Conservation (phyloP, 2,797 vertebrate genomes). For the Atherinosoma microstoma region DNA sequence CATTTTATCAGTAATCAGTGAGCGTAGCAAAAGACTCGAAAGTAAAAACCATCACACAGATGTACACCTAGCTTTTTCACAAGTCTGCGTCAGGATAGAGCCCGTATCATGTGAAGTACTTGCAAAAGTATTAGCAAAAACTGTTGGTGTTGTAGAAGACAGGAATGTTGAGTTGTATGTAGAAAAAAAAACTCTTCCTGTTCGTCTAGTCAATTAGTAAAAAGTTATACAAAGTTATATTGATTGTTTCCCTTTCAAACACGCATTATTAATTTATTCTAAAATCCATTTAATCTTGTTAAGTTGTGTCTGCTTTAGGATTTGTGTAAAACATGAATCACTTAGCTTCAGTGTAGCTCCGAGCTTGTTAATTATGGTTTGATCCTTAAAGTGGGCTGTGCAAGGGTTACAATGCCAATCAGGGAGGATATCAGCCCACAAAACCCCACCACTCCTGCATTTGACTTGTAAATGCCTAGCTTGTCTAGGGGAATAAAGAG, state of each 20-base stretch:
- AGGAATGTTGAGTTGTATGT: slow-evolving; percentile 11
- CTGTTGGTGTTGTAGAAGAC: slow-evolving; percentile 14
- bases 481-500: slow-evolving; percentile 90
- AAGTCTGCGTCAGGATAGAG: slow-evolving; percentile 5
- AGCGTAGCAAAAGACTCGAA: neutral
- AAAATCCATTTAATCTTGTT: neutral
- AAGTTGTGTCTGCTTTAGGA: slow-evolving; percentile 15
- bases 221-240: neutral
- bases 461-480: slow-evolving; percentile 88
- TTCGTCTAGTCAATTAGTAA: neutral
- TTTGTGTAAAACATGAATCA: neutral
- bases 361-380: slow-evolving; percentile 57
- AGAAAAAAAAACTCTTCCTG: neutral
- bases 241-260: slow-evolving; percentile 22
- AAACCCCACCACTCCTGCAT: slow-evolving; percentile 88
- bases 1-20: slow-evolving; percentile 11
- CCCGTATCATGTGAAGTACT: slow-evolving; percentile 4
- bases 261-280: neutral
- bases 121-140: neutral
- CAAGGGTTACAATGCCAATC: slow-evolving; percentile 87
- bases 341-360: too few species aligned
- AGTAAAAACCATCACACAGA: neutral
- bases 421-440: slow-evolving; percentile 93
- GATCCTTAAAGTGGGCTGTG: slow-evolving; percentile 87
- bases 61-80: neutral